Evolutionary conservation across 2,888 invertebrate genomes (phyloP).

Genomic region (Bellardia bayeri): DNA sequence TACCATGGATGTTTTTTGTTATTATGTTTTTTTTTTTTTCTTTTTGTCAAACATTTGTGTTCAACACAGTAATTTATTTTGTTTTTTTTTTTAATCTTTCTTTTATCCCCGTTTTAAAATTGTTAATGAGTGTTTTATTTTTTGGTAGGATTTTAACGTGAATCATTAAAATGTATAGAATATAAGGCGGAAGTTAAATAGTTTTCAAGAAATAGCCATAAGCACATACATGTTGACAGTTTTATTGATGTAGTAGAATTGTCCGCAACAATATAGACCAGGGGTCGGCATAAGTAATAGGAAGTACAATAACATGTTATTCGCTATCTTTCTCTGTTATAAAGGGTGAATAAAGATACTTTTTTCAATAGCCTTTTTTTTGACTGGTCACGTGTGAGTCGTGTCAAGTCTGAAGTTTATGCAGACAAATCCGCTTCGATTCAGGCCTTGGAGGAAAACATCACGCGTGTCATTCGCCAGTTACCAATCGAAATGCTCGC

Average conservation of each 20-base stretch:
- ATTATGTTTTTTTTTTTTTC: neutral
- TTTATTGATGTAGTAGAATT: neutral
- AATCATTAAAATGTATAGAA: neutral
- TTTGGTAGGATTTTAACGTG: neutral
- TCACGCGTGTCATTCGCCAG: too few species aligned
- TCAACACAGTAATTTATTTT: neutral
- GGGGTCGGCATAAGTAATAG: neutral
- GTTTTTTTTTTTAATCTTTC: constrained; percentile 4
- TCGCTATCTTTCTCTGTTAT: too few species aligned
- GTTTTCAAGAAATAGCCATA: neutral
- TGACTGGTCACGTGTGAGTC: too few species aligned
- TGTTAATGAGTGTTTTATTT: constrained; percentile 33
- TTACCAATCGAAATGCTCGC: too few species aligned
- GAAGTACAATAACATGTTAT: too few species aligned
- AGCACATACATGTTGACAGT: neutral
- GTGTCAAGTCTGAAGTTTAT: too few species aligned
- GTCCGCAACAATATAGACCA: neutral
- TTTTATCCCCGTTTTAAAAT: neutral
- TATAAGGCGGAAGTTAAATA: neutral
- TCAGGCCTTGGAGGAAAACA: too few species aligned
- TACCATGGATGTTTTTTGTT: neutral
- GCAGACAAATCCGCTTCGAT: too few species aligned
- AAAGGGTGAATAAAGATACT: too few species aligned
- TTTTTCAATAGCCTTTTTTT: too few species aligned
- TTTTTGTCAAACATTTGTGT: neutral